A percentile compares a stretch with the other conserved stretches of the same genome.
These are phyloP conservation scores for Drosophila malerkotliana DNA, from an alignment of 1,140 invertebrate species.

Conservation along the genomic window DNA sequence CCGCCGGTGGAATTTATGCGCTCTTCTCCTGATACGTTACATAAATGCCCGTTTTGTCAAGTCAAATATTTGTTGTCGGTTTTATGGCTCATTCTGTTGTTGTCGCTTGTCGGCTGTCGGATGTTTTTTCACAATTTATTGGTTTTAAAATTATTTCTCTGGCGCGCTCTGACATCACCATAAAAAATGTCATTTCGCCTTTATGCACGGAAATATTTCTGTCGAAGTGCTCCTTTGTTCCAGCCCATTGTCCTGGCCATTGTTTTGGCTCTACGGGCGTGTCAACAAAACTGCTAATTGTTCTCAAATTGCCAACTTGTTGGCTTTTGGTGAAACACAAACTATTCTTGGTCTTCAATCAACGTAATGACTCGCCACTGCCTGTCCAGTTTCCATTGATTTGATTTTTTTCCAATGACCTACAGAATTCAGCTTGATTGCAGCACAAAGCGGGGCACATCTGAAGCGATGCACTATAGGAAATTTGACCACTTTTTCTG, in stretches of 20 bases:
- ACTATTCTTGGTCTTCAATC: constrained; percentile 27
- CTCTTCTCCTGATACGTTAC: constrained; percentile 22
- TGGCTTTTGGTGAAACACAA: constrained; percentile 3
- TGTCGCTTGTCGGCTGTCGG: constrained; percentile 24
- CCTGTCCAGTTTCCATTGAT: constrained; percentile 29
- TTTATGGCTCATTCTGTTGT: constrained; percentile 52
- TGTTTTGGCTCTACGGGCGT: background rate
- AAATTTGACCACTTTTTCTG: too few species aligned
- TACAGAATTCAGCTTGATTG: background rate
- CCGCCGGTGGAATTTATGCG: constrained; percentile 68
- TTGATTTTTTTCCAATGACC: constrained; percentile 14
- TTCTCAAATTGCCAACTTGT: constrained; percentile 27
- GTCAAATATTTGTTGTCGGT: constrained; percentile 53
- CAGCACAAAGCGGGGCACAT: constrained; percentile 24
- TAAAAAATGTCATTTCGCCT: constrained; percentile 42
- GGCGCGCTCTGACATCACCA: constrained; percentile 59
- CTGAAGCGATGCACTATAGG: constrained; percentile 4
- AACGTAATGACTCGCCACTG: constrained; percentile 11
- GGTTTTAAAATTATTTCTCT: constrained; percentile 61
- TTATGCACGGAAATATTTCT: constrained; percentile 31
- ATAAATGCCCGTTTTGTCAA: constrained; percentile 65
- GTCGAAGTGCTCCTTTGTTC: constrained; percentile 23
- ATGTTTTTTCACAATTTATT: constrained; percentile 57
- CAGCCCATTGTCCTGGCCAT: constrained; percentile 24
- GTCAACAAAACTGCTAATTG: constrained; percentile 26